Conservation (phyloP, 1,140 invertebrate genomes). For the Brachionus paranguensis region DNA sequence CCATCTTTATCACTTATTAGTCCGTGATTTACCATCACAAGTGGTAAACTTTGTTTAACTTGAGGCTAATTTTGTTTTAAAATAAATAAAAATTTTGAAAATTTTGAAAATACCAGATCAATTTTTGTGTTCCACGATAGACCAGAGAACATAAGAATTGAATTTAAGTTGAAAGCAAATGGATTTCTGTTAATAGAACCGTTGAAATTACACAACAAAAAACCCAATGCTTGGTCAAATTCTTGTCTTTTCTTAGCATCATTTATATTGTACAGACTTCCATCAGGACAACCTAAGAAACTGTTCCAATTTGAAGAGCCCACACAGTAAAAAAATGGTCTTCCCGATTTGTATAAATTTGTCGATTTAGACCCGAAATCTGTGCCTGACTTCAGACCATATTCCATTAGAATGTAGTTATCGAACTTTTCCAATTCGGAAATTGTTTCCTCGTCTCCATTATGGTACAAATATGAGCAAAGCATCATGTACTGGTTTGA, state of each 20-base stretch:
- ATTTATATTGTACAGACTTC: conserved; percentile 17
- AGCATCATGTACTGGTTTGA: conserved; percentile 29
- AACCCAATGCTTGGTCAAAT: conserved; percentile 13
- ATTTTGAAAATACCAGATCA: neutral
- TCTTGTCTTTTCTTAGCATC: neutral
- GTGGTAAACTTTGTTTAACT: conserved; percentile 17
- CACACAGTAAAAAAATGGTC: conserved; percentile 19
- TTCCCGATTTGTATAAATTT: conserved; percentile 17
- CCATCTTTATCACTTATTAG: conserved; percentile 30
- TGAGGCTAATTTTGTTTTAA: neutral
- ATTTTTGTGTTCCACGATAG: conserved; percentile 11
- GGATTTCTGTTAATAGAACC: conserved; percentile 26
- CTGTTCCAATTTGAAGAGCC: conserved; percentile 37
- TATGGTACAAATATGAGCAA: conserved; percentile 36
- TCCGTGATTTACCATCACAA: conserved; percentile 17
- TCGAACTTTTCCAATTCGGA: conserved; percentile 17
- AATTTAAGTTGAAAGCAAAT: conserved; percentile 33
- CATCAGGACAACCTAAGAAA: conserved; percentile 24
- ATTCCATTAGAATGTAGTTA: conserved; percentile 29
- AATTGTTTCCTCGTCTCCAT: conserved; percentile 14
- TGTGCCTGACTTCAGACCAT: conserved; percentile 30
- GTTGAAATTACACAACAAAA: neutral
- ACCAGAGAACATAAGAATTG: conserved; percentile 28
- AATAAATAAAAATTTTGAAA: neutral
- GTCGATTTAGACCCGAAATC: conserved; percentile 32